These are phyloP conservation scores for Teleopsis dalmanni DNA, from an alignment of 1,140 invertebrate genomes.

Conservation along the genomic window DNA sequence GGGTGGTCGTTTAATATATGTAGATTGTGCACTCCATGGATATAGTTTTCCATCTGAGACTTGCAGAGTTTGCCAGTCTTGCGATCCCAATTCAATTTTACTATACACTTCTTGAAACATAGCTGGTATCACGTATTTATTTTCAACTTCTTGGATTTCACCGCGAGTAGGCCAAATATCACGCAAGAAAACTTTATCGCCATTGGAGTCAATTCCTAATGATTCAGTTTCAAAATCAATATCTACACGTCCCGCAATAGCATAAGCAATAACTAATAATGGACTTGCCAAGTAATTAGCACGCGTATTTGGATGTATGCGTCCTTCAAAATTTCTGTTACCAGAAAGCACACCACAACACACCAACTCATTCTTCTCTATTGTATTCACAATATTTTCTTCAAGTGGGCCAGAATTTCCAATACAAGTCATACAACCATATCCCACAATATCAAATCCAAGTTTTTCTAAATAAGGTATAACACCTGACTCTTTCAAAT, in stretches of 20 bases:
- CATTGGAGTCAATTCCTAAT: constrained; percentile 62
- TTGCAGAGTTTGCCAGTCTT: constrained; percentile 74
- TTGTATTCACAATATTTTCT: constrained; percentile 82
- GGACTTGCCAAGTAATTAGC: constrained; percentile 97
- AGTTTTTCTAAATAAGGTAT: constrained; percentile 77
- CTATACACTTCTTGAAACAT: constrained; percentile 87
- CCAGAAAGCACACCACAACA: constrained; percentile 93
- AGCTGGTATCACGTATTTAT: constrained; percentile 85
- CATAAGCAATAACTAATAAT: constrained; percentile 92
- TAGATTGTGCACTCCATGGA: constrained; percentile 84
- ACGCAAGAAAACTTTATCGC: constrained; percentile 69
- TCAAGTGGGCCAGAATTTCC: constrained; percentile 94
- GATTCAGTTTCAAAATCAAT: constrained; percentile 92
- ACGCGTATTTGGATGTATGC: constrained; percentile 91
- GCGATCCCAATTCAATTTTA: constrained; percentile 74
- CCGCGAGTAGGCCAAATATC: constrained; percentile 94
- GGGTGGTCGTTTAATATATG: constrained; percentile 95
- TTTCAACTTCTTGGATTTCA: constrained; percentile 87
- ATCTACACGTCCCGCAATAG: constrained; percentile 85
- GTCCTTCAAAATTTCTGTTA: constrained; percentile 95
- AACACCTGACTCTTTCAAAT: constrained; percentile 77
- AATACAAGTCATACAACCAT: constrained; percentile 98
- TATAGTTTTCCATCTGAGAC: constrained; percentile 80
- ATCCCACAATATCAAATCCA: constrained; percentile 92
- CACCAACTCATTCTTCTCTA: constrained; percentile 91